Evolutionary conservation across 2,797 vertebrate genomes (phyloP), one percentile per base, ranked within the genome.

Genomic region (Acanthurus lineatus): DNA sequence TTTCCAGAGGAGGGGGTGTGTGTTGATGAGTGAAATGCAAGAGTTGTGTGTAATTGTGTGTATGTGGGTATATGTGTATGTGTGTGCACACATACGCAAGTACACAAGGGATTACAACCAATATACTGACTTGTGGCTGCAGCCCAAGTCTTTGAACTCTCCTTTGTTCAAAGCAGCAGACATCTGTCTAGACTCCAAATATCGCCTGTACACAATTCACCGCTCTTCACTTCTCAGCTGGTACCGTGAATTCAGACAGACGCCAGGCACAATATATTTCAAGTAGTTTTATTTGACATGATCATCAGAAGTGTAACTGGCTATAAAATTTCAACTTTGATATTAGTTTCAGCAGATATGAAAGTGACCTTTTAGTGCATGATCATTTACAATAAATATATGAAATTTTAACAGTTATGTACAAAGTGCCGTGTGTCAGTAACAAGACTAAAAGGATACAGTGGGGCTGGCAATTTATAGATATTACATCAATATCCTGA

Each of bases 141-240:
- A 48, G 62, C 77, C 62, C 76, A 63, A 45, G 44, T 83, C 87
- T 93, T 92, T 91, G 83, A 93, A 91, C 81, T 88, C 69, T 51
- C 72, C 70, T 87, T 89, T 86, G 89, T 91, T 92, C 82, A 86
- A 87, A 89, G 86, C 79, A 22, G 72, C 74, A 89, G 88, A 90
- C 87, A 62, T 89, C 69, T 87, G 86, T 91, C 92, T 91, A 87
- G 89, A 88, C 90, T 88, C 75, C 82, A 83, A 86, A 84, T 79
- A 81, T 88, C 53, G 63, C 53, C 78, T 90, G 76, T 87, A 79
- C 76, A 59, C 78, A 64, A 58, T 60, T 81, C 69, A 42, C 72
- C 73, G 81, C 35, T 86, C 58, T 66, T 84, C 77, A 54, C 35
- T 54, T 64, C 57, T 74, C 77, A 47, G 77, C 76, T 76, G 82